A percentile compares a stretch with the other conserved stretches of the same genome.
phyloP scores from a whole-genome alignment of 2,888 invertebrate species.

The Kryphioiulus occultus region DNA sequence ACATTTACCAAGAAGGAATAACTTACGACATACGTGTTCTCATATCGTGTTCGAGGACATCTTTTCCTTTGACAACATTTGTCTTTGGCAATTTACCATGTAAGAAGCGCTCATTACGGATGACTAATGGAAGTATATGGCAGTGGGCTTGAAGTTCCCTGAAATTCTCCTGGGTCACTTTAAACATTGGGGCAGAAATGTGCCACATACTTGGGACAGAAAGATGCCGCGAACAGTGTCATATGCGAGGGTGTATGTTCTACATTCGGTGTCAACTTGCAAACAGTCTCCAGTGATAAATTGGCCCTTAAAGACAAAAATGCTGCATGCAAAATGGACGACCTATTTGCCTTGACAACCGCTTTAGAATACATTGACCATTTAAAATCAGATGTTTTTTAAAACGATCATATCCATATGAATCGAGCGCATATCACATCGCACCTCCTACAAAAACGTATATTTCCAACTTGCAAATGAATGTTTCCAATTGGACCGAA shows the following conservation, averaged over 20 bases:
- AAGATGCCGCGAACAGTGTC: conserved; percentile 37
- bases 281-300: neutral
- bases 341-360: neutral
- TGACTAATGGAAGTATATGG: conserved; percentile 20
- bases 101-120: conserved; percentile 21
- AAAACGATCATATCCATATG: neutral
- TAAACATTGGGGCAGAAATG: neutral
- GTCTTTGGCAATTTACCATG: conserved; percentile 14
- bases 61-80: neutral
- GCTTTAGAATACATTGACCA: too few species aligned
- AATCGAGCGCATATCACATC: neutral
- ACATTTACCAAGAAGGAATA: neutral
- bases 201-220: neutral
- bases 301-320: neutral
- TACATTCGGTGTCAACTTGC: conserved; percentile 31
- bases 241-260: neutral
- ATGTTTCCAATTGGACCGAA: neutral
- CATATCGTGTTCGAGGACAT: neutral
- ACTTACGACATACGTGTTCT: neutral
- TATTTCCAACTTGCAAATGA: neutral
- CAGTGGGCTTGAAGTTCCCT: conserved; percentile 5
- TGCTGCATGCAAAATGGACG: neutral
- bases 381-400: neutral
- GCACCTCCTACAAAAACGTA: neutral
- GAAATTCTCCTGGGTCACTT: conserved; percentile 8